A percentile compares a stretch with the other conserved stretches of the same genome.
Evolutionary conservation across 2,113 vertebrate genomes (phyloP).

Genomic region (Labeo catla): DNA sequence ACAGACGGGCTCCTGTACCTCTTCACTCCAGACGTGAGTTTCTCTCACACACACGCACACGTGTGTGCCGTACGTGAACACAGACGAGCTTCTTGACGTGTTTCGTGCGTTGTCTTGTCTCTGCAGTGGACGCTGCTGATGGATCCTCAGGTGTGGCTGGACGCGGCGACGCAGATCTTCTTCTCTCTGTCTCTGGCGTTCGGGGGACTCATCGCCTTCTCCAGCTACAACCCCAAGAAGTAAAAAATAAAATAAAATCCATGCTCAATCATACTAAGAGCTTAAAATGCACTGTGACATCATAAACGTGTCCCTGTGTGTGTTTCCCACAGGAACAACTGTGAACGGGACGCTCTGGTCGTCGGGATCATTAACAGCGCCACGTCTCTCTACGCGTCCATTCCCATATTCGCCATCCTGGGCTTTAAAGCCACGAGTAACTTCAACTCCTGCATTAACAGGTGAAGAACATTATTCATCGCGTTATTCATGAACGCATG

Average conservation of each 20-base stretch:
- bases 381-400: slow-evolving; percentile 89
- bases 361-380: slow-evolving; percentile 87
- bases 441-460: slow-evolving; percentile 53
- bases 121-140: slow-evolving; percentile 80
- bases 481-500: too few species aligned
- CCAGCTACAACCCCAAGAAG: slow-evolving; percentile 89
- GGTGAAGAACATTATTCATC: slow-evolving; percentile 28
- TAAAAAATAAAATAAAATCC: slow-evolving; percentile 46
- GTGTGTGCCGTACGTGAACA: too few species aligned
- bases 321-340: slow-evolving; percentile 83
- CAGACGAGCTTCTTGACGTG: not conserved
- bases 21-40: slow-evolving; percentile 87
- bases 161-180: slow-evolving; percentile 91
- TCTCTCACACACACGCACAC: not conserved
- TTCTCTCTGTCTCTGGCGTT: slow-evolving; percentile 90
- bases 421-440: slow-evolving; percentile 88
- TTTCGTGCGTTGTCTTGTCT: slow-evolving; percentile 10
- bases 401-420: slow-evolving; percentile 88
- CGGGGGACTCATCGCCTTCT: slow-evolving; percentile 89
- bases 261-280: too few species aligned
- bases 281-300: too few species aligned
- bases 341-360: slow-evolving; percentile 83
- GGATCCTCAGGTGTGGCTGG: slow-evolving; percentile 87
- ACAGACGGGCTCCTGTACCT: slow-evolving; percentile 82
- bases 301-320: not conserved